These are phyloP conservation scores for Epinotia demarniana DNA, from an alignment of 2,888 invertebrate species.

Conservation along the genomic window DNA sequence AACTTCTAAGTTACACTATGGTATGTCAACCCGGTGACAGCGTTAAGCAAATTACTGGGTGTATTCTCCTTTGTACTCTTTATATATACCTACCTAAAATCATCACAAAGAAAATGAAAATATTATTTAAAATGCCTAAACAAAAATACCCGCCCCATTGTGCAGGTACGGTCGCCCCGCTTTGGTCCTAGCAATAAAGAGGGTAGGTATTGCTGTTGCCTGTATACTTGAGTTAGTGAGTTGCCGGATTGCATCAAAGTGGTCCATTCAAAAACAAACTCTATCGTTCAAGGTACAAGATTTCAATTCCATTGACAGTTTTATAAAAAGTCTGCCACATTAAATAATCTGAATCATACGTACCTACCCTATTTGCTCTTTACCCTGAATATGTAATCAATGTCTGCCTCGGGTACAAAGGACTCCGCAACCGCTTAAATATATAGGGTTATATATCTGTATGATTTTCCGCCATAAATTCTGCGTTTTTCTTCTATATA, in stretches of 20 bases:
- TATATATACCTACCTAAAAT: too few species aligned
- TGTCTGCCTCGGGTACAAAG: conserved; percentile 15
- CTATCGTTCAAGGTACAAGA: too few species aligned
- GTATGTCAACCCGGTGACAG: too few species aligned
- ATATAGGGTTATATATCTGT: neutral
- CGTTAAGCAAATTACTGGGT: too few species aligned
- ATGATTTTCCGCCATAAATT: neutral
- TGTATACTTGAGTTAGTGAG: neutral
- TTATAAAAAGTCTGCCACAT: too few species aligned
- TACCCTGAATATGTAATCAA: conserved; percentile 25
- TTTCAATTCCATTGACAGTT: too few species aligned
- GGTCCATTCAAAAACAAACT: too few species aligned
- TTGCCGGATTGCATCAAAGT: too few species aligned
- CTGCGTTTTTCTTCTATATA: neutral
- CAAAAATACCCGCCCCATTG: neutral
- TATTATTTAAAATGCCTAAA: neutral
- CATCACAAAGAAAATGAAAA: too few species aligned
- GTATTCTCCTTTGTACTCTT: too few species aligned
- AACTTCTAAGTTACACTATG: too few species aligned
- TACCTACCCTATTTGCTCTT: conserved; percentile 2
- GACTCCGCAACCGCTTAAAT: neutral
- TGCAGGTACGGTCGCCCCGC: neutral
- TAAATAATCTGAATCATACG: too few species aligned
- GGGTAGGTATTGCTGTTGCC: neutral
- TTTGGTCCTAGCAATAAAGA: neutral